Base-by-base conservation (phyloP, 2,888 invertebrate species). In the Deroplatys truncata region DNA sequence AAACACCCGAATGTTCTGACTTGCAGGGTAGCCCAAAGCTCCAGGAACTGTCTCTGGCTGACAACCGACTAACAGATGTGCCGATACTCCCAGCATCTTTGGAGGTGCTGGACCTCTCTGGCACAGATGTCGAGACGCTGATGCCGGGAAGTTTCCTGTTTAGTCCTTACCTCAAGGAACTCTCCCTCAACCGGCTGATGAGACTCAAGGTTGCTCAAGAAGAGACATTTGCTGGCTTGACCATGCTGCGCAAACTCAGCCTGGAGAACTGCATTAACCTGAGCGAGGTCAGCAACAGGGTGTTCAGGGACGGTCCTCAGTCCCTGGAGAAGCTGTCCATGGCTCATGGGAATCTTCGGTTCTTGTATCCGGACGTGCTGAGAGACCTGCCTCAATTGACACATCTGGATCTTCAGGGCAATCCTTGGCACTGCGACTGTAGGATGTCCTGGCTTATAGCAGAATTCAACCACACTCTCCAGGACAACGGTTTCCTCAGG, bases 361-460 rank as follows among this genome's bases (percentile, higher is more conserved):
- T n/a, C 9, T 86, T 89, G n/a, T 82, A 84, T 10, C 13, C 28
- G 5, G 43, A 84, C 20, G 20, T 86, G 29, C 49, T 87, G 15
- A n/a, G 43, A 25, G 28, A 28, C 4, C 72, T 89, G 72, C 31
- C 84, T 28, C 31, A 49, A 29, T 84, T 89, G 1, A 35, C 88
- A 8, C 72, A 82, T 31, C 49, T 90, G 84, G 84, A 89, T 35
- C 85, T 89, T 15, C 89, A 90, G 35, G 84, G 86, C 25, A 90
- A 90, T 29, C 89, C 90, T 31, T 90, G 90, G 90, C 28, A 84
- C 20, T 90, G 90, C 84, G 89, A 89, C 86, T 90, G 90, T 31
- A 72, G 82, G 10, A 83, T 90, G 25, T 88, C 83, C 43, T 90
- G 90, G 90, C 87, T 89, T 82, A 56, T 85, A 2, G n/a, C 35